Base-by-base conservation (phyloP, 1,140 invertebrate genomes). In the Listronotus bonariensis region DNA sequence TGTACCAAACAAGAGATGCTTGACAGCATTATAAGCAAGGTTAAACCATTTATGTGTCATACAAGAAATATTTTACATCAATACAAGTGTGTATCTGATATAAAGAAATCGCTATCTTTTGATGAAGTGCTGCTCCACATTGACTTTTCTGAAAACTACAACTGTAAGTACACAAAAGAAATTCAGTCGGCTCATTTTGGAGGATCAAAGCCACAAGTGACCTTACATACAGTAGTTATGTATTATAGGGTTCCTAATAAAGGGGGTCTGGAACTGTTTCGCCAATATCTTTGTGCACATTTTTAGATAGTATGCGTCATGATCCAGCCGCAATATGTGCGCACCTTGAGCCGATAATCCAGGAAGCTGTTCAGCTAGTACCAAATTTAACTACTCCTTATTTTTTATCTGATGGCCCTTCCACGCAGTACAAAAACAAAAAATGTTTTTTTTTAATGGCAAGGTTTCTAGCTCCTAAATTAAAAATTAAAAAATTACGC, bases 161-260 rank as follows among this genome's bases (percentile, higher is more conserved):
- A 8, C 52, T 72, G 71, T 20, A 72, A 72, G 40, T 62, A 67
- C 48, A 17, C 17, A 32, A 32, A 71, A 51, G 72, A 72, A 59
- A 58, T 71, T 11, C 73, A 74, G 58, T 49, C 65, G 10, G 64
- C 64, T n/a, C 67, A 74, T 57, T 74, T 74, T 60, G 69, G 72
- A 17, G 67, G 12, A 7, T 5, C 12, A n/a, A 12, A 12, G 12
- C 48, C 45, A 26, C 68, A 42, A 48, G 68, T 42, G 4, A 42
- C 41, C 4, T 12, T 42, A 5, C 41, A 42, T 12, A 42, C 41
- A n/a, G 12, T 42, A 12, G 6, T 7, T 42, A 6, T 42, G 12
- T 4, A 12, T 12, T 6, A 12, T 42, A 15, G 12, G 4, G 11
- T 7, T 42, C 10, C 6, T 43, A 12, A 52, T n/a, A 52, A 49